These are phyloP conservation scores for Crypturellus tataupa DNA, from an alignment of 2,797 vertebrate species.

Conservation along the genomic window DNA sequence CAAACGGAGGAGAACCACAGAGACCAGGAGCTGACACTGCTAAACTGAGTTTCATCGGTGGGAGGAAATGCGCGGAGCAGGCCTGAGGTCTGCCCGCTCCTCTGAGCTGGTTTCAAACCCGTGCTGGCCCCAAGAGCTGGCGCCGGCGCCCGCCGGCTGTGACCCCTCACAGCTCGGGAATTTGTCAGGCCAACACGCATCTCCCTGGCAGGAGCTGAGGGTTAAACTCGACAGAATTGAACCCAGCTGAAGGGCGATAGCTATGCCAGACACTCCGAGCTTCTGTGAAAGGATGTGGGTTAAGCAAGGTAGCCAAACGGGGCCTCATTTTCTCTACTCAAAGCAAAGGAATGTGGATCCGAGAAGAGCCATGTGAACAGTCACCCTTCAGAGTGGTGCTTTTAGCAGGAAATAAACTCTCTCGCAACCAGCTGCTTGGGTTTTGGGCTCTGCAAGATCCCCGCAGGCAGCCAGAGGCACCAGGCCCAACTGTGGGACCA, in stretches of 20 bases:
- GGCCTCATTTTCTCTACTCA: not conserved
- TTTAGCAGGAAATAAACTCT: not conserved
- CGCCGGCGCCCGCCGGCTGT: not conserved
- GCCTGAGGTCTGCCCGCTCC: not conserved
- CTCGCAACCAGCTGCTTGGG: not conserved
- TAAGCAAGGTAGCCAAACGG: not conserved
- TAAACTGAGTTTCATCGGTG: not conserved
- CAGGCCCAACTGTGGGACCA: not conserved
- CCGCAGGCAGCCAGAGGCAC: not conserved
- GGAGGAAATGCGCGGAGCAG: not conserved
- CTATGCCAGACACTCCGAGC: not conserved
- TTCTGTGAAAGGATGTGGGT: conserved; percentile 7
- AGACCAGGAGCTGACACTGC: not conserved
- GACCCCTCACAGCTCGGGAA: not conserved
- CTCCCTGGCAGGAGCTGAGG: not conserved
- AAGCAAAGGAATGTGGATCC: conserved; percentile 1
- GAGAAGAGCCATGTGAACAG: not conserved
- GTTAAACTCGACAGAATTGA: not conserved
- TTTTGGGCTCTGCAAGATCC: not conserved
- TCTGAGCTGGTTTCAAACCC: not conserved
- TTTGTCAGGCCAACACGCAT: not conserved
- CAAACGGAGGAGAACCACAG: not conserved
- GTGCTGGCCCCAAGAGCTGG: not conserved
- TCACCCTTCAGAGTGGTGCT: not conserved
- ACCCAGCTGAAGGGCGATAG: not conserved